These are phyloP conservation scores for Psilanteris sp. DNA, from an alignment of 1,140 invertebrate species.

Conservation along the genomic window DNA sequence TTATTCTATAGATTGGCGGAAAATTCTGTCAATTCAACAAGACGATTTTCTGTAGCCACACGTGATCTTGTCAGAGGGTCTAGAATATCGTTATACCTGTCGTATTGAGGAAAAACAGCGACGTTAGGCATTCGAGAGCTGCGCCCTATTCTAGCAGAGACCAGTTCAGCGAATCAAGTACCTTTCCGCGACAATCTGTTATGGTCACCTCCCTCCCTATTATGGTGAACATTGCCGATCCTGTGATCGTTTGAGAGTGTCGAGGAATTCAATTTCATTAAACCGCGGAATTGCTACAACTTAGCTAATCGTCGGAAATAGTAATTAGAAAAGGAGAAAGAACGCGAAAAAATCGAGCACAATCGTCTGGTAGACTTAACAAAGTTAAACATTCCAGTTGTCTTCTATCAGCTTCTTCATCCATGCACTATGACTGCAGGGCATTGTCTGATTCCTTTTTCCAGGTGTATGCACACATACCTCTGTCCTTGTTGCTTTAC, in stretches of 20 bases:
- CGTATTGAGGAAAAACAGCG: slow-evolving; percentile 69
- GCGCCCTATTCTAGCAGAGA: slow-evolving; percentile 70
- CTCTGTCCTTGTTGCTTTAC: slow-evolving; percentile 28
- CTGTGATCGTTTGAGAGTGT: slow-evolving; percentile 49
- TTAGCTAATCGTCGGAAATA: slow-evolving; percentile 58
- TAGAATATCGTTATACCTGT: slow-evolving; percentile 65
- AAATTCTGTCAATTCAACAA: slow-evolving; percentile 24
- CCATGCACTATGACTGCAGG: slow-evolving; percentile 46
- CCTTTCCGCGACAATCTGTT: slow-evolving; percentile 65
- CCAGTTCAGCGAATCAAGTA: slow-evolving; percentile 74
- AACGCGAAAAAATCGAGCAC: slow-evolving; percentile 45
- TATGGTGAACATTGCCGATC: slow-evolving; percentile 63
- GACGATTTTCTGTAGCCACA: slow-evolving; percentile 25
- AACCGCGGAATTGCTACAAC: slow-evolving; percentile 36
- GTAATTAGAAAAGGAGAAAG: slow-evolving; percentile 59
- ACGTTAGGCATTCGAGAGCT: slow-evolving; percentile 72
- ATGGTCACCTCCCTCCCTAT: slow-evolving; percentile 71
- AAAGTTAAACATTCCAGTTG: slow-evolving; percentile 57
- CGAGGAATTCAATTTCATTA: slow-evolving; percentile 64
- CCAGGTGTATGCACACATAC: slow-evolving; percentile 16
- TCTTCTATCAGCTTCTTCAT: slow-evolving; percentile 54
- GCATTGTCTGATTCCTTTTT: slow-evolving; percentile 45
- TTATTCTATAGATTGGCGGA: slow-evolving; percentile 9
- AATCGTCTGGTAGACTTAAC: slow-evolving; percentile 25
- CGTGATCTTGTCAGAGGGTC: slow-evolving; percentile 53